phyloP scores from a whole-genome alignment of 2,797 vertebrate species.

The Oreonectes daqikongensis region DNA sequence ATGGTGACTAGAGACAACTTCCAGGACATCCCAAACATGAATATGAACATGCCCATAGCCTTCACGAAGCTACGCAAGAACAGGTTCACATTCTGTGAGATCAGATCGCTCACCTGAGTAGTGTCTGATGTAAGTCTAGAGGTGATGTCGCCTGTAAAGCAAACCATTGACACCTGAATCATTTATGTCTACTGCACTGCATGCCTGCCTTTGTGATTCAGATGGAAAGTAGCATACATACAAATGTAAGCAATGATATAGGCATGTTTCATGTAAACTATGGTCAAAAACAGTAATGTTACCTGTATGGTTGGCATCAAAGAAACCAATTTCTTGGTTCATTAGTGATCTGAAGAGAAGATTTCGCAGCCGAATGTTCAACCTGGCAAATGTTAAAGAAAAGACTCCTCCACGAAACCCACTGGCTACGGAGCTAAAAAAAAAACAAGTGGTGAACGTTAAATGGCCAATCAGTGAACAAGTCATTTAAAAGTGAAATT shows the following conservation, averaged over 20 bases:
- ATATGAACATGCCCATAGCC: constrained; percentile 83
- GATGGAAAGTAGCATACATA: background rate
- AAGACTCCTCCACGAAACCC: constrained; percentile 93
- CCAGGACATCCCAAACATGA: constrained; percentile 96
- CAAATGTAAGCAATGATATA: background rate
- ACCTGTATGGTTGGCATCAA: constrained; percentile 96
- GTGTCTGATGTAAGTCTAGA: constrained; percentile 95
- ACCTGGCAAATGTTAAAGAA: constrained; percentile 86
- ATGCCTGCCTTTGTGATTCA: background rate
- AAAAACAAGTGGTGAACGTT: background rate
- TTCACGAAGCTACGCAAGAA: constrained; percentile 88
- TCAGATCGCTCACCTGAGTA: constrained; percentile 93
- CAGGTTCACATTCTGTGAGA: constrained; percentile 92
- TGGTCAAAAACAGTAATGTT: constrained; percentile 14
- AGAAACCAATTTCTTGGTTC: constrained; percentile 94
- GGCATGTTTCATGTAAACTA: background rate
- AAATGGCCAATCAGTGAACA: background rate
- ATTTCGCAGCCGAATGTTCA: constrained; percentile 92
- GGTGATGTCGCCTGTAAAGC: constrained; percentile 86
- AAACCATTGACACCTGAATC: constrained; percentile 20
- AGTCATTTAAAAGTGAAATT: background rate
- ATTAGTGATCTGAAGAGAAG: constrained; percentile 90
- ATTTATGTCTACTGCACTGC: constrained; percentile 16
- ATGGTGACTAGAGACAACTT: constrained; percentile 89
- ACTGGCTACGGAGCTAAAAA: constrained; percentile 87